Evolutionary conservation across 2,888 invertebrate species (phyloP).

Genomic region (Germaria angustata): DNA sequence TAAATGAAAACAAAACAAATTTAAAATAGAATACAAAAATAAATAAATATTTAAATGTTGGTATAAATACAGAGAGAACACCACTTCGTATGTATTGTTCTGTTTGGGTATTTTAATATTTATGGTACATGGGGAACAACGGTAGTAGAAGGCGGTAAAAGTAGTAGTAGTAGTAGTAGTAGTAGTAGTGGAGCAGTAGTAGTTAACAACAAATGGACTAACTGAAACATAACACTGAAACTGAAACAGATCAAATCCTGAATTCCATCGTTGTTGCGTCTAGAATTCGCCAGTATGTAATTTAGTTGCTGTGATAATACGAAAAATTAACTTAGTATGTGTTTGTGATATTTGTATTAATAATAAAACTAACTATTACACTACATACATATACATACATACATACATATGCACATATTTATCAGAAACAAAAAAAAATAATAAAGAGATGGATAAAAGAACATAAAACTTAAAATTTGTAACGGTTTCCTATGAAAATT

Average conservation of each 20-base stretch:
- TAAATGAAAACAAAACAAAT: conserved; percentile 28
- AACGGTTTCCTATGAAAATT: too few species aligned
- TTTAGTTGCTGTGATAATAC: conserved; percentile 76
- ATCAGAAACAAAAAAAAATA: background rate
- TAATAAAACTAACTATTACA: conserved; percentile 22
- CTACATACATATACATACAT: conserved; percentile 17
- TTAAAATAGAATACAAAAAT: conserved; percentile 32
- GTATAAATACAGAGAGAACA: conserved; percentile 34
- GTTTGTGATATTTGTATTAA: conserved; percentile 47
- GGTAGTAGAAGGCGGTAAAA: conserved; percentile 59
- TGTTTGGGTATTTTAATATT: conserved; percentile 35
- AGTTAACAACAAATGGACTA: conserved; percentile 68
- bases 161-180: conserved; percentile 54
- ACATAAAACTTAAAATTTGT: background rate
- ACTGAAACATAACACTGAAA: conserved; percentile 65
- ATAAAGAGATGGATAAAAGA: background rate
- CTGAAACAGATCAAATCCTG: conserved; percentile 71
- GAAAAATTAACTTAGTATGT: conserved; percentile 71
- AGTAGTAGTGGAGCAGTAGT: conserved; percentile 51
- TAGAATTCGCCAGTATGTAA: conserved; percentile 73
- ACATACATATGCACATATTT: background rate
- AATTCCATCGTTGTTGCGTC: conserved; percentile 74
- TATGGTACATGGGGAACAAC: conserved; percentile 49
- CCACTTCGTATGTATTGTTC: conserved; percentile 55
- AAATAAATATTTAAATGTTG: conserved; percentile 40